Conservation (phyloP, 2,113 vertebrate species). For the Megaceryle torquata region DNA sequence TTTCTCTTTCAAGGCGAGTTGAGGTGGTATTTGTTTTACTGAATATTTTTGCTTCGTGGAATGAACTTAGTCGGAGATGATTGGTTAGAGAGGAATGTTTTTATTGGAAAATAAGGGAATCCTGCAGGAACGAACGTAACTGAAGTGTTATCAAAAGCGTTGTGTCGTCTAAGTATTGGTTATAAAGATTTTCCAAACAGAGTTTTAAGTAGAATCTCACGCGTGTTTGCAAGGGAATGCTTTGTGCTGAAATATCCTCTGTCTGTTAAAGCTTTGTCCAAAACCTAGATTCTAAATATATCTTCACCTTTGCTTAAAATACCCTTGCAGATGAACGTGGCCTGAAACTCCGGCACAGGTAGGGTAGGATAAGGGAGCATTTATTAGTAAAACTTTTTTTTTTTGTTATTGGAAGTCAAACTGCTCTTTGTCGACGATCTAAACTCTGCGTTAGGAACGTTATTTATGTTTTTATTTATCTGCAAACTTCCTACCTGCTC, state of each 20-base stretch:
- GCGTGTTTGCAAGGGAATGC: neutral
- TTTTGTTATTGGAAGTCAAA: neutral
- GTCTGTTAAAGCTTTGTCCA: neutral
- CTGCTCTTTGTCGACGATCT: neutral
- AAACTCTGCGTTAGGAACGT: neutral
- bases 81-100: slow-evolving; percentile 5
- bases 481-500: neutral
- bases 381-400: neutral
- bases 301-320: slow-evolving; percentile 11
- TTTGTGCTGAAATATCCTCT: neutral
- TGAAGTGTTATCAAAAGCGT: neutral
- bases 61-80: neutral
- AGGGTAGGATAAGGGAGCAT: neutral
- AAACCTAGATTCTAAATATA: neutral
- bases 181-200: neutral
- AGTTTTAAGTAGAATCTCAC: neutral
- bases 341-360: neutral
- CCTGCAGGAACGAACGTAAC: slow-evolving; percentile 2
- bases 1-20: neutral
- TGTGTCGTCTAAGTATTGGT: neutral
- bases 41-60: neutral
- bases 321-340: neutral
- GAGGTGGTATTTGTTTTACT: slow-evolving; percentile 10
- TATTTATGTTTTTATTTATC: neutral
- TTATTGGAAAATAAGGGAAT: slow-evolving; percentile 22